A percentile compares a stretch with the other conserved stretches of the same genome.
These are phyloP conservation scores for Lottia gigantea DNA, from an alignment of 2,888 invertebrate species.

Conservation along the genomic window DNA sequence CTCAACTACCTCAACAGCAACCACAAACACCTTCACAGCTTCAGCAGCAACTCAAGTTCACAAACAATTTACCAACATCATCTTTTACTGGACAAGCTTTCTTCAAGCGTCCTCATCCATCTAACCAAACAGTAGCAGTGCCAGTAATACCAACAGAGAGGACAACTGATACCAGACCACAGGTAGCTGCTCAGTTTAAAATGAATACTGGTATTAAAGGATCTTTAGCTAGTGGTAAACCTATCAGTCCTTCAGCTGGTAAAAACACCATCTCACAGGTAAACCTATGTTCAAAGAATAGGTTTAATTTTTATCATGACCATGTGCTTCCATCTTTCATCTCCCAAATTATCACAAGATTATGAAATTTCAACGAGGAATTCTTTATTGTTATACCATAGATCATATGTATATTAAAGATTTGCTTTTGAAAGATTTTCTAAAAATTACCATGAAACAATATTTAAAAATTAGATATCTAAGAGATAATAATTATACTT, in stretches of 20 bases:
- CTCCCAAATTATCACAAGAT: not conserved
- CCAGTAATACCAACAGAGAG: not conserved
- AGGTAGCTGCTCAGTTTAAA: not conserved
- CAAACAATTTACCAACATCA: not conserved
- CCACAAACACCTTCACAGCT: no score
- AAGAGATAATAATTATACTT: no score
- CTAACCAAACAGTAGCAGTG: not conserved
- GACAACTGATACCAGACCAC: not conserved
- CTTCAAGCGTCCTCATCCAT: slow-evolving; percentile 1
- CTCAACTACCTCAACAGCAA: no score
- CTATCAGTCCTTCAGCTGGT: not conserved
- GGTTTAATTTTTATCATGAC: not conserved
- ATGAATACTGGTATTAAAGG: not conserved
- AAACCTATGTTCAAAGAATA: not conserved
- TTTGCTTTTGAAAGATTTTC: no score
- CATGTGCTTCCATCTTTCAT: not conserved
- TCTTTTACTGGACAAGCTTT: slow-evolving; percentile 8
- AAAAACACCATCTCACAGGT: not conserved
- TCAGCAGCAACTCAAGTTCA: no score
- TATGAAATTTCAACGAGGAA: no score
- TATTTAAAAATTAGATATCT: no score
- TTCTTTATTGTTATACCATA: no score
- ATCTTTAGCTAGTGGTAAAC: not conserved
- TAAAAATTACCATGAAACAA: no score
- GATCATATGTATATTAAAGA: no score